Conservation (phyloP, 2,888 invertebrate species). For the Tipula unca region DNA sequence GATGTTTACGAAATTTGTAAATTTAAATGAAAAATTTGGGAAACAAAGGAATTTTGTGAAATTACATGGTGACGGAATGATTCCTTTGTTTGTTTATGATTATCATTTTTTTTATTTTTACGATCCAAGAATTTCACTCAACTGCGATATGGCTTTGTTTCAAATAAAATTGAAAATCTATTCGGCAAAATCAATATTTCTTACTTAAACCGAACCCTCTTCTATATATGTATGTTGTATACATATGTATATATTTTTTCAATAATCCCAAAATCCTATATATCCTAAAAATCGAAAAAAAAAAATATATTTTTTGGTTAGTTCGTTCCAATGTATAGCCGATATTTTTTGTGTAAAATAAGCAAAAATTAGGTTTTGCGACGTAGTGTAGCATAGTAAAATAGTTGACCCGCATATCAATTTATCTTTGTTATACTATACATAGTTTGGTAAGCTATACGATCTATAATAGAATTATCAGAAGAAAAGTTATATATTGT, state of each 20-base stretch:
- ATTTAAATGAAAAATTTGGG: not conserved
- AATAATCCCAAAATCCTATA: not conserved
- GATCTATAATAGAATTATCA: not conserved
- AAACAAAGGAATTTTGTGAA: not conserved
- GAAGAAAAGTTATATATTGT: not conserved
- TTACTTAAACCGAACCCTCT: not conserved
- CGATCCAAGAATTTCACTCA: not conserved
- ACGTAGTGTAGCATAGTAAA: not conserved
- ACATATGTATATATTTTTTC: not conserved
- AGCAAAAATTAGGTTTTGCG: not conserved
- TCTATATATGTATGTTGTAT: not conserved
- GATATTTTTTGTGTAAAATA: not conserved
- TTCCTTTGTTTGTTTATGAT: not conserved
- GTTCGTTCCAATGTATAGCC: not conserved
- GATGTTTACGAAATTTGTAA: not conserved
- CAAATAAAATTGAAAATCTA: not conserved
- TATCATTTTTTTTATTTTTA: not conserved
- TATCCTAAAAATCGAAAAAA: not conserved
- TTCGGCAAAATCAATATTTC: not conserved
- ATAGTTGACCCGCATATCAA: not conserved
- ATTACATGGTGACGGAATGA: not conserved
- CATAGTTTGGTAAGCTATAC: not conserved
- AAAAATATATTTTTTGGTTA: not conserved
- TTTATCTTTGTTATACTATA: not conserved
- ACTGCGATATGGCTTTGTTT: not conserved